Evolutionary conservation across 2,888 invertebrate genomes (phyloP), one percentile per base, ranked within the genome.

Genomic region (Eupelmus urozonus): DNA sequence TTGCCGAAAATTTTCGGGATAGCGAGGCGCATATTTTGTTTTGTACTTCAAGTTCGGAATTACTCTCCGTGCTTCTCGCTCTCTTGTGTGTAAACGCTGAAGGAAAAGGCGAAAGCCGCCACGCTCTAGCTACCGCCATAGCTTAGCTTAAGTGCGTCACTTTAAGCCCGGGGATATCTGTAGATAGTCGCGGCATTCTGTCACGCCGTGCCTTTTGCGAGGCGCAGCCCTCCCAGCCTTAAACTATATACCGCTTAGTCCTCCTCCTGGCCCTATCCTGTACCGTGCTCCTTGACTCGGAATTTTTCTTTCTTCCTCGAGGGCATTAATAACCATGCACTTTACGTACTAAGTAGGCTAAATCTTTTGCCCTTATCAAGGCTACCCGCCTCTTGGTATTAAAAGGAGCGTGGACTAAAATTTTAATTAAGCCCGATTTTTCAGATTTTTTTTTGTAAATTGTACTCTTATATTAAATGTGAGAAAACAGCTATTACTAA

Each of bases 101-200:
- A 29, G 9, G n/a, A 18, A 65, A 29, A 29, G 65, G 29, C n/a
- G 9, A 45, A 7, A 60, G 57, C 16, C 45, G 1, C 53, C 20
- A 18, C 40, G 29, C 13, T 16, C 51, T 5, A 5, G 18, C 34
- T 5, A 7, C 13, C 34, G 79, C 78, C 81, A 81, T 83, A 82
- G 84, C 84, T 87, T 83, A 82, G 83, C 81, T 85, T 83, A 84
- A 87, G 85, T 84, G 82, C 83, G 84, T 83, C 82, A 83, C 85
- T 84, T 86, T 87, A 86, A 86, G 82, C 84, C 79, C 23, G 79
- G 82, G 76, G 83, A 78, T 86, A 83, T 85, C 84, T 81, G 66
- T 18, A 71, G 59, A 71, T 71, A 82, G 83, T 82, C 82, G 82
- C 81, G 82, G 81, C 81, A 71, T 79, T 76, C 65, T 79, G 76